Evolutionary conservation across 2,113 vertebrate genomes (phyloP).

Genomic region (Melanostigma gelatinosum): DNA sequence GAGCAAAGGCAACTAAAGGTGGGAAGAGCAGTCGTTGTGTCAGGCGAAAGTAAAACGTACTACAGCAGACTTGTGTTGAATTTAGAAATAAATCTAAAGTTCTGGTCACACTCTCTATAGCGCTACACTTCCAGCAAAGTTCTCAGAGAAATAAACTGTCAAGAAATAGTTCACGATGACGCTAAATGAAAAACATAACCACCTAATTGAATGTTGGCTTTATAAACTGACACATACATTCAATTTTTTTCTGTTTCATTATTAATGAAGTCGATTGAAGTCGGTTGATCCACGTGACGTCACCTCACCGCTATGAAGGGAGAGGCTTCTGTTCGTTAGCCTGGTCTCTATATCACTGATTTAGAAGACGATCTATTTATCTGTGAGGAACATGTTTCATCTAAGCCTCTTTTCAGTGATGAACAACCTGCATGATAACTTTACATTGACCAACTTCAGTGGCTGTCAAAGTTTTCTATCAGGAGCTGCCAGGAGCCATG

Average conservation of each 20-base stretch:
- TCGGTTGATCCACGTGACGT: background rate
- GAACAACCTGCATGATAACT: conserved; percentile 33
- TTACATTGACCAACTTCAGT: conserved; percentile 15
- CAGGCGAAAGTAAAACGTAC: background rate
- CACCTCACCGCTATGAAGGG: background rate
- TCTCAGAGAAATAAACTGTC: conserved; percentile 6
- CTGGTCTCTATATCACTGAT: conserved; percentile 4
- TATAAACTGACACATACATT: background rate
- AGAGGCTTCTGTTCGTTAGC: background rate
- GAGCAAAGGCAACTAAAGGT: background rate
- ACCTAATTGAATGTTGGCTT: background rate
- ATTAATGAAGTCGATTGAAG: background rate
- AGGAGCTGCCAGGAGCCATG: conserved; percentile 27
- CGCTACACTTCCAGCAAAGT: background rate
- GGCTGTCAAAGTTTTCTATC: conserved; percentile 46
- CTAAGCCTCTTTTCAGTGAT: conserved; percentile 16
- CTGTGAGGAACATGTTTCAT: conserved; percentile 15
- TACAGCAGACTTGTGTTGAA: background rate
- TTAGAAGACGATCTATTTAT: conserved; percentile 28
- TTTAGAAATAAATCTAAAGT: background rate
- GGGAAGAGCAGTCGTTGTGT: background rate
- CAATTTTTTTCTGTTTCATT: background rate
- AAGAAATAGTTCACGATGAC: background rate
- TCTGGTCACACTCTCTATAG: background rate
- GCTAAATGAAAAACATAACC: background rate